Conservation (phyloP, 2,888 invertebrate genomes). For the Tenthredo scrophulariae region DNA sequence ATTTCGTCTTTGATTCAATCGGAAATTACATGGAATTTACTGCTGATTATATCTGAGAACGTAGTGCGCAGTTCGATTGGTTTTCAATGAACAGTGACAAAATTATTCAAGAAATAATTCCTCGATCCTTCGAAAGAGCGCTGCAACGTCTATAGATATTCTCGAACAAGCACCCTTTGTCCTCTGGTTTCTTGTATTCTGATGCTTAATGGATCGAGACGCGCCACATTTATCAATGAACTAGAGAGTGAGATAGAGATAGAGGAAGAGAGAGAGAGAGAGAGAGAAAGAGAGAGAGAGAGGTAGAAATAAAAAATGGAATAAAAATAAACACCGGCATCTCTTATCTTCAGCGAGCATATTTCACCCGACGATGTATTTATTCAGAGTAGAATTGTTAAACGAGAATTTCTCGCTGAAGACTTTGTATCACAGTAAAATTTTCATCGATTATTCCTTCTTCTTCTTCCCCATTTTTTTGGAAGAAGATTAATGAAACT, state of each 20-base stretch:
- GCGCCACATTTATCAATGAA: constrained; percentile 36
- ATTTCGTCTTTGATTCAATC: constrained; percentile 63
- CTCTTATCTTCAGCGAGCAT: constrained; percentile 18
- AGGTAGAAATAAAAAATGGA: background rate
- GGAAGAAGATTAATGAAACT: background rate
- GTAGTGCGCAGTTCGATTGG: constrained; percentile 62
- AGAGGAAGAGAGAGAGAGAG: background rate
- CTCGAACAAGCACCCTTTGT: background rate
- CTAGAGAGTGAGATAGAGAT: background rate
- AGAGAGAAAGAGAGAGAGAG: background rate
- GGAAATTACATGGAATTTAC: constrained; percentile 68
- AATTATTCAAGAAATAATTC: constrained; percentile 58
- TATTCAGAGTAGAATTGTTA: background rate
- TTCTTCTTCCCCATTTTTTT: background rate
- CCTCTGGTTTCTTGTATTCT: constrained; percentile 22
- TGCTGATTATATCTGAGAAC: constrained; percentile 67
- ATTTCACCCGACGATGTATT: constrained; percentile 19
- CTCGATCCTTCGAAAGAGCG: constrained; percentile 21
- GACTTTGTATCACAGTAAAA: constrained; percentile 5
- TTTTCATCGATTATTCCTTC: background rate
- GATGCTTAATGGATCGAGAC: constrained; percentile 37
- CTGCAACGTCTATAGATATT: background rate
- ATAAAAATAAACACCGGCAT: constrained; percentile 24
- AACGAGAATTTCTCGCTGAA: background rate
- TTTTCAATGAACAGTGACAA: constrained; percentile 65